Evolutionary conservation across 2,888 invertebrate genomes (phyloP).

Genomic region (Graphium colonna): DNA sequence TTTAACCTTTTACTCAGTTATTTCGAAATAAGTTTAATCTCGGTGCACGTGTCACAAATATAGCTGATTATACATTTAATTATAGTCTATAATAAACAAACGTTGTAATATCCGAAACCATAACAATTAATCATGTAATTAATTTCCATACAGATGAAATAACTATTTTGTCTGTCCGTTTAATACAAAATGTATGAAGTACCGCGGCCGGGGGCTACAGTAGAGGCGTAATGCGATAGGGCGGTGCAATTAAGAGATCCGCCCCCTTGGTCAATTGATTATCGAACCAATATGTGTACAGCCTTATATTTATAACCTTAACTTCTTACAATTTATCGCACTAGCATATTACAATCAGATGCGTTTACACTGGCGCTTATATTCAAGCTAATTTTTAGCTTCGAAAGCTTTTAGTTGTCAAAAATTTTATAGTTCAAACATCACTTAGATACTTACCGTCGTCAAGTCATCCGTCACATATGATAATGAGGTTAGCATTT

Average conservation of each 20-base stretch:
- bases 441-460: no score
- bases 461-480: no score
- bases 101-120: not conserved
- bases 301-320: not conserved
- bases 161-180: not conserved
- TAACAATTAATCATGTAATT: not conserved
- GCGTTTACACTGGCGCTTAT: no score
- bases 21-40: no score
- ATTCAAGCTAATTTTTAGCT: no score
- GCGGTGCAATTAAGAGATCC: slow-evolving; percentile 15
- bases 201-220: slow-evolving; percentile 1
- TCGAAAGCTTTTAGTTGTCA: no score
- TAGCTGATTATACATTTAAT: not conserved
- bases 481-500: no score
- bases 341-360: no score
- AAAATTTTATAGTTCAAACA: no score
- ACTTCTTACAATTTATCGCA: not conserved
- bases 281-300: not conserved
- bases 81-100: not conserved
- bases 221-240: slow-evolving; percentile 10
- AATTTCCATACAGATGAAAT: slow-evolving; percentile 1
- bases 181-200: slow-evolving; percentile 1
- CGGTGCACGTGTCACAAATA: no score
- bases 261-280: slow-evolving; percentile 15
- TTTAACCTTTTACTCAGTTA: no score